Evolutionary conservation across 2,113 vertebrate species (phyloP).

Genomic region (Oncorhynchus masou): DNA sequence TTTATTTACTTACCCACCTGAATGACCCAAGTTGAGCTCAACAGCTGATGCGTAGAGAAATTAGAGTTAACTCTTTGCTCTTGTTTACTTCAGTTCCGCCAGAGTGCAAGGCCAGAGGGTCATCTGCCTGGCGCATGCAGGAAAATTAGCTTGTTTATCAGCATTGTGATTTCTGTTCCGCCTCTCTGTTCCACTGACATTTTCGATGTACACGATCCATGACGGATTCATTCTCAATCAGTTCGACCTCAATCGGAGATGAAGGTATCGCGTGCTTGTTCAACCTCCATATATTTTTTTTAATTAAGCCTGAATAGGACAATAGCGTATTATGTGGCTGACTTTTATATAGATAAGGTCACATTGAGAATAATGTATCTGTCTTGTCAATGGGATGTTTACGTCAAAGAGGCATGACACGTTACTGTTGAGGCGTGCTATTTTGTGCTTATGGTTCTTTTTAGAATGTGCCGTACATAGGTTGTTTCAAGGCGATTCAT

Average conservation of each 20-base stretch:
- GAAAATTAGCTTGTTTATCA: constrained; percentile 75
- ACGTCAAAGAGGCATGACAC: constrained; percentile 55
- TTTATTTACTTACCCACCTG: constrained; percentile 72
- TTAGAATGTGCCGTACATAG: constrained; percentile 18
- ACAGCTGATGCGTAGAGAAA: constrained; percentile 52
- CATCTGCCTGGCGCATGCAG: constrained; percentile 51
- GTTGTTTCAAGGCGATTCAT: constrained; percentile 60
- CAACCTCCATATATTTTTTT: constrained; percentile 54
- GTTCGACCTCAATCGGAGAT: constrained; percentile 52
- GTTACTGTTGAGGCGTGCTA: constrained; percentile 44
- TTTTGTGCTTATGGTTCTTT: constrained; percentile 21
- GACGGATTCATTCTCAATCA: constrained; percentile 63
- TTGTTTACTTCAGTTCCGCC: constrained; percentile 64
- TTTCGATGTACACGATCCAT: constrained; percentile 69
- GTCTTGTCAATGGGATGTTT: constrained; percentile 60
- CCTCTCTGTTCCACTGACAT: constrained; percentile 67
- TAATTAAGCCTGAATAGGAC: constrained; percentile 70
- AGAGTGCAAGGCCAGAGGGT: constrained; percentile 63
- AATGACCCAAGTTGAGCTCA: constrained; percentile 63
- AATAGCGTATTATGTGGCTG: constrained; percentile 46
- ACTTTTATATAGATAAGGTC: constrained; percentile 54
- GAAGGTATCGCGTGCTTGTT: constrained; percentile 39
- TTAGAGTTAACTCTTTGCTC: constrained; percentile 56
- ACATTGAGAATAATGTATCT: constrained; percentile 64
- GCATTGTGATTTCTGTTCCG: constrained; percentile 61